phyloP scores from a whole-genome alignment of 2,113 vertebrate genomes.

The Nicator chloris region DNA sequence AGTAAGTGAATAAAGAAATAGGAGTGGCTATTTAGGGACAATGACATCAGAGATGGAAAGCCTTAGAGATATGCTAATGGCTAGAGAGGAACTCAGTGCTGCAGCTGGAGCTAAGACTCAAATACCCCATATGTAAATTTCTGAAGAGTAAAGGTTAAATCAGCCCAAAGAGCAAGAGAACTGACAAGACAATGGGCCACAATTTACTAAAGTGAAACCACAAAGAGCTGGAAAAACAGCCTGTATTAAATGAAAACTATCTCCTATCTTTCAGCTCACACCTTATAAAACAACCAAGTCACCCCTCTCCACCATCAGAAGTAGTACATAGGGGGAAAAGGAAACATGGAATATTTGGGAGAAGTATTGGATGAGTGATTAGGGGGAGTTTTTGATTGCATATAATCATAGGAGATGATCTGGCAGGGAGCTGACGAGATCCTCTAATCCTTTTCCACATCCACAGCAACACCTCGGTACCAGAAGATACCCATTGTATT shows the following conservation, averaged over 20 bases:
- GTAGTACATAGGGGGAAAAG: neutral
- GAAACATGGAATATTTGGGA: neutral
- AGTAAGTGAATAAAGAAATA: neutral
- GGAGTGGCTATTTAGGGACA: neutral
- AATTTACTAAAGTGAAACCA: neutral
- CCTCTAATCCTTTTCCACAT: neutral
- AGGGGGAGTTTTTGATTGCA: neutral
- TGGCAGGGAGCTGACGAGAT: neutral
- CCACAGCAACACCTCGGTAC: neutral
- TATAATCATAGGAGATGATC: neutral
- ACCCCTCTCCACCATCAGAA: neutral
- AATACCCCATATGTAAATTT: neutral
- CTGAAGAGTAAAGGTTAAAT: neutral
- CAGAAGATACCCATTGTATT: constrained; percentile 7
- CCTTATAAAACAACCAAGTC: neutral
- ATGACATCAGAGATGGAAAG: neutral
- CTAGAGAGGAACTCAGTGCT: neutral
- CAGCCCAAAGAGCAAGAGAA: neutral
- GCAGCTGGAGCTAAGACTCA: neutral
- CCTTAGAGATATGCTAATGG: neutral
- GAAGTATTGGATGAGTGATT: neutral
- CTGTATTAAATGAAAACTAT: neutral
- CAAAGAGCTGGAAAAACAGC: neutral
- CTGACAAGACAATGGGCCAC: neutral
- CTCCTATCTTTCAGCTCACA: neutral